Percentiles rank a stretch among this genome's conserved stretches.
These are phyloP conservation scores for Cygnus atratus DNA, from an alignment of 2,113 vertebrate species.

Conservation along the genomic window DNA sequence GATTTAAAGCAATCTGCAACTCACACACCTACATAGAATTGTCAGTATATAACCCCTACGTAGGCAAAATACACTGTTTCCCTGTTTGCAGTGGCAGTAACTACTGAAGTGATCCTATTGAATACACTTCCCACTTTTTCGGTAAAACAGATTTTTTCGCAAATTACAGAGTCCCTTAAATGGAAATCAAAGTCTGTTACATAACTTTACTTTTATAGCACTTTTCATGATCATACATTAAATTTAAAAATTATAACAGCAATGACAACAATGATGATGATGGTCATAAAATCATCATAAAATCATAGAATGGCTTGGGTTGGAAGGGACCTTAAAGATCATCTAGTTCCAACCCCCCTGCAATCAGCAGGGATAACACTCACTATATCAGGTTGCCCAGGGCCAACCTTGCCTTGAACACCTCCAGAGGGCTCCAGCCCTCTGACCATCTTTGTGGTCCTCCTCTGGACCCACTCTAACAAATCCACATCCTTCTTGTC, in stretches of 20 bases:
- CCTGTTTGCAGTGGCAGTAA: not conserved
- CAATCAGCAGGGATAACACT: too few relatives aligned
- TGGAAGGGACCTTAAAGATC: too few relatives aligned
- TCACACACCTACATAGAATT: not conserved
- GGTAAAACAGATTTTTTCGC: not conserved
- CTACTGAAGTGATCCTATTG: not conserved
- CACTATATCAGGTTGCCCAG: too few relatives aligned
- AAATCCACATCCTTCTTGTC: too few relatives aligned
- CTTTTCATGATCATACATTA: not conserved
- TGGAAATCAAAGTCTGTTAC: not conserved
- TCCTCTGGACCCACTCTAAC: too few relatives aligned
- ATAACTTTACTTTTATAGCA: not conserved
- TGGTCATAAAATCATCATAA: not conserved
- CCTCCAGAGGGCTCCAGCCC: too few relatives aligned
- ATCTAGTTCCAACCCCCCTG: too few relatives aligned
- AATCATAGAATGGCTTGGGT: too few relatives aligned
- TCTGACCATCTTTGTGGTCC: too few relatives aligned
- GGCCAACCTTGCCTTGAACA: too few relatives aligned
- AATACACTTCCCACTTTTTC: fast-evolving
- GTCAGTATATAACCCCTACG: not conserved
- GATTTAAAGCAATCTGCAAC: not conserved
- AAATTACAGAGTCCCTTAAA: not conserved
- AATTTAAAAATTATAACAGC: not conserved
- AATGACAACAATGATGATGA: not conserved
- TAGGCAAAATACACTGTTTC: not conserved